Percentiles rank a stretch among this genome's conserved stretches.
phyloP scores from a whole-genome alignment of 2,113 vertebrate genomes.

The Notechis scutatus region DNA sequence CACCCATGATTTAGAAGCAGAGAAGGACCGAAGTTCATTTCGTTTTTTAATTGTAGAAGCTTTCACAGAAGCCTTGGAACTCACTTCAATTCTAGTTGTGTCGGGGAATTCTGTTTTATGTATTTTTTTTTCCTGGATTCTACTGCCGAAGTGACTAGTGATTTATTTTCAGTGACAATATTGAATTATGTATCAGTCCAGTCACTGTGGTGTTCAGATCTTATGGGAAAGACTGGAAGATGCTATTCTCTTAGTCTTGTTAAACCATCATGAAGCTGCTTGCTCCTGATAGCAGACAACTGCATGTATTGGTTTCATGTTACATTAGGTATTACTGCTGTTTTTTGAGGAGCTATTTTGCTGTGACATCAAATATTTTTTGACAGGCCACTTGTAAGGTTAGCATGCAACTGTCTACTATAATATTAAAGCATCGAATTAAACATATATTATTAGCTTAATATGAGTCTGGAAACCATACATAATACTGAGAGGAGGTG shows the following conservation, averaged over 20 bases:
- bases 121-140: not conserved
- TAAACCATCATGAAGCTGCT: slow-evolving; percentile 72
- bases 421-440: slow-evolving; percentile 79
- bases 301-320: slow-evolving; percentile 76
- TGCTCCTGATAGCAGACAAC: slow-evolving; percentile 77
- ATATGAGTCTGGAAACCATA: slow-evolving; percentile 64
- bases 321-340: slow-evolving; percentile 78
- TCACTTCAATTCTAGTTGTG: not conserved
- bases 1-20: not conserved
- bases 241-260: slow-evolving; percentile 69
- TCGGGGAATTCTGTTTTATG: not conserved
- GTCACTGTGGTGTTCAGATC: slow-evolving; percentile 51
- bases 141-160: slow-evolving; percentile 1
- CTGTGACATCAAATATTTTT: slow-evolving; percentile 78
- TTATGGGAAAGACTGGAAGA: slow-evolving; percentile 50
- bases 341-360: slow-evolving; percentile 80
- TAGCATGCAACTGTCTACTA: slow-evolving; percentile 74
- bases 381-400: slow-evolving; percentile 75
- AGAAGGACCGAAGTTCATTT: not conserved
- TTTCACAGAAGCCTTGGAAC: slow-evolving; percentile 1
- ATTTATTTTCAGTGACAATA: slow-evolving; percentile 41
- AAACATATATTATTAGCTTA: slow-evolving; percentile 78
- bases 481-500: slow-evolving; percentile 62
- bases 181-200: slow-evolving; percentile 17
- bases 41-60: not conserved